phyloP scores from a whole-genome alignment of 92 coral and sea anemone species.

The Phenganax stokvisi region DNA sequence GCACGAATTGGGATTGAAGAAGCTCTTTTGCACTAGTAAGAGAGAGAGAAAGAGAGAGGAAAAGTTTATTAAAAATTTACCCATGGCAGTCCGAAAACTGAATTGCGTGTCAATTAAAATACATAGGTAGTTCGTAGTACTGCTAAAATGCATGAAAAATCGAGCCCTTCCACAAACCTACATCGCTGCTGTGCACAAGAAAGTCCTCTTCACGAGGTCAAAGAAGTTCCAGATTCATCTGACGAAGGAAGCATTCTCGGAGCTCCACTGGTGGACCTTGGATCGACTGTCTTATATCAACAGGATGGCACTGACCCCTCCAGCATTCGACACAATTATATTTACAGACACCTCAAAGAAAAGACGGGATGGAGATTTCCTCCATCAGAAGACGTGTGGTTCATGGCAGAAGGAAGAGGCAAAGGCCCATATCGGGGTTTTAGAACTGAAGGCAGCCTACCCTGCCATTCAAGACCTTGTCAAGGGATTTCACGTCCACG shows the following conservation, averaged over 20 bases:
- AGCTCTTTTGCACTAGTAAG: slow-evolving; percentile 21
- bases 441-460: slow-evolving; percentile 30
- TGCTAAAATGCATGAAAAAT: too few relatives aligned
- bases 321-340: slow-evolving; percentile 16
- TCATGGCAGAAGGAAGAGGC: slow-evolving; percentile 12
- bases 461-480: slow-evolving; percentile 33
- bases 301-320: slow-evolving; percentile 24
- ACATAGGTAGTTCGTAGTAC: not conserved
- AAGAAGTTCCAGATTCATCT: slow-evolving; percentile 7
- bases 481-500: not conserved
- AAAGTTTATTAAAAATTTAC: too few relatives aligned
- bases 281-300: not conserved
- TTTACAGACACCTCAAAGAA: slow-evolving; percentile 26
- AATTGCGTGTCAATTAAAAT: too few relatives aligned
- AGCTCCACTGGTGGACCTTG: slow-evolving; percentile 22
- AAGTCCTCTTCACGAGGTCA: slow-evolving; percentile 9
- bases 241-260: slow-evolving; percentile 20
- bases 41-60: too few relatives aligned
- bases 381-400: slow-evolving; percentile 11
- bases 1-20: slow-evolving; percentile 46
- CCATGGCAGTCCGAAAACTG: too few relatives aligned
- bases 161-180: slow-evolving; percentile 28
- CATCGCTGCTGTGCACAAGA: slow-evolving; percentile 26
- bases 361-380: slow-evolving; percentile 25
- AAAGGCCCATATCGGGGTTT: slow-evolving; percentile 21